These are phyloP conservation scores for Portunus trituberculatus DNA, from an alignment of 1,140 invertebrate species.

Conservation along the genomic window DNA sequence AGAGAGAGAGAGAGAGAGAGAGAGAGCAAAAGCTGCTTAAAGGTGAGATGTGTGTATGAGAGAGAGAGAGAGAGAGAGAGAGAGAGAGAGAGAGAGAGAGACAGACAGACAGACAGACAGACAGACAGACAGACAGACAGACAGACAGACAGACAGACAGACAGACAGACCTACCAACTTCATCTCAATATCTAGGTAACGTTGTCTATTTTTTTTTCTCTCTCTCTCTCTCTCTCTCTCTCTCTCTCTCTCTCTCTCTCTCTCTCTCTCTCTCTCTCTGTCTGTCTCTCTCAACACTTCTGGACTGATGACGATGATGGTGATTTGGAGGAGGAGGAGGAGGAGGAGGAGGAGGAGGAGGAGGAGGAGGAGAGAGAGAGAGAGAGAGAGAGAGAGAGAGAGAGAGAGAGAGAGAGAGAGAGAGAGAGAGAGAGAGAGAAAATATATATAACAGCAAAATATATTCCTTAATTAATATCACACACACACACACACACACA, in stretches of 20 bases:
- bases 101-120: not conserved
- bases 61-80: not conserved
- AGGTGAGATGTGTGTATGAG: not conserved
- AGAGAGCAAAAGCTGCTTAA: slow-evolving; percentile 16
- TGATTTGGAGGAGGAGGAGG: not conserved
- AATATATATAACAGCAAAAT: too few relatives aligned
- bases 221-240: not conserved
- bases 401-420: not conserved
- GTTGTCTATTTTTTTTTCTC: not conserved
- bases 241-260: too few relatives aligned
- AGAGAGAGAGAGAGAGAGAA: too few relatives aligned
- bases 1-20: slow-evolving; percentile 48
- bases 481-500: too few relatives aligned
- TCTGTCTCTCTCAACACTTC: too few relatives aligned
- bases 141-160: not conserved
- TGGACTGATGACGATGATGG: not conserved
- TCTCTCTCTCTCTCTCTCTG: too few relatives aligned
- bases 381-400: too few relatives aligned
- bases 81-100: not conserved
- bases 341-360: not conserved
- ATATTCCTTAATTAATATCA: too few relatives aligned
- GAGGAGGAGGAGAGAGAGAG: not conserved
- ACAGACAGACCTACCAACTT: not conserved
- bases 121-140: not conserved
- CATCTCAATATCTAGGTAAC: not conserved